Percentiles rank a stretch among this genome's conserved stretches.
Conservation (phyloP, 2,113 vertebrate species). For the Brachyistius frenatus region DNA sequence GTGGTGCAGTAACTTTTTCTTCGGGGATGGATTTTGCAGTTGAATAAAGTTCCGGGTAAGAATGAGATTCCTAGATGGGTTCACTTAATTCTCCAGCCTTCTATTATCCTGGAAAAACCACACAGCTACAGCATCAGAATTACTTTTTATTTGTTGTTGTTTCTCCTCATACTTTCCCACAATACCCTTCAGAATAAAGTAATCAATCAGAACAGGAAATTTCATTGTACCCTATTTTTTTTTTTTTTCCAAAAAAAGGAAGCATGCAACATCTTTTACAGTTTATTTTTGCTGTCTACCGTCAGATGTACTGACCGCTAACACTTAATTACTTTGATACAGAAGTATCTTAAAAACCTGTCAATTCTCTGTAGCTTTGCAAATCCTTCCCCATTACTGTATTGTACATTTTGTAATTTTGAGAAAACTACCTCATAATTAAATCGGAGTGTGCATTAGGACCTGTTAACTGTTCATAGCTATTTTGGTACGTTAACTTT, state of each 20-base stretch:
- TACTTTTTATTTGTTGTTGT: conserved; percentile 27
- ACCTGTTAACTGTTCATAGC: no score
- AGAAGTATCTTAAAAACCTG: no score
- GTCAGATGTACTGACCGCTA: no score
- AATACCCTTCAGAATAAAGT: conserved; percentile 5
- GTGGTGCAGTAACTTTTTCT: conserved; percentile 27
- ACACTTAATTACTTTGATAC: no score
- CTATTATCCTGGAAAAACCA: conserved; percentile 23
- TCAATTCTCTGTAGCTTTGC: no score
- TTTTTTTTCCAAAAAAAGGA: neutral
- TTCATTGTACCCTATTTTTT: neutral
- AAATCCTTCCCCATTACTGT: no score
- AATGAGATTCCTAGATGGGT: conserved; percentile 28
- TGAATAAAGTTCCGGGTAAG: conserved; percentile 26
- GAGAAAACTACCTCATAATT: no score
- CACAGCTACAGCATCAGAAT: neutral
- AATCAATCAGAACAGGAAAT: conserved; percentile 10
- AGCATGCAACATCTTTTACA: no score
- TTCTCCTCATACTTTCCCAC: conserved; percentile 1
- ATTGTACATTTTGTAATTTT: no score
- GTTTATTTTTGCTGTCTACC: no score
- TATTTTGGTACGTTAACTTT: no score
- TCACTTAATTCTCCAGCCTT: conserved; percentile 29
- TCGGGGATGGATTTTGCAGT: conserved; percentile 34
- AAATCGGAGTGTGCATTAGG: no score